phyloP scores from a whole-genome alignment of 1,140 invertebrate genomes.

The Adelges cooleyi region DNA sequence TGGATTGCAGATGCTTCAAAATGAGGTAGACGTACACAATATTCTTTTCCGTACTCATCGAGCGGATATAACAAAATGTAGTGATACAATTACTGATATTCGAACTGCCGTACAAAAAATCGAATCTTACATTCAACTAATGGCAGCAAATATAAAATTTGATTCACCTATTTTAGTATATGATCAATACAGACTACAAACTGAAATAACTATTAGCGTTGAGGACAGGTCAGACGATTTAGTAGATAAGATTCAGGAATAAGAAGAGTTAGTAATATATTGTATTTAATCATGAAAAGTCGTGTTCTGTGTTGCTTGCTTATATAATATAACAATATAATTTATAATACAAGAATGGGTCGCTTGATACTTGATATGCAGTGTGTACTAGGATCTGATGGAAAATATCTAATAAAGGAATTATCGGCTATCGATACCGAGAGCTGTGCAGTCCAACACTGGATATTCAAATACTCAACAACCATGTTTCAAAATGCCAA shows the following conservation, averaged over 20 bases:
- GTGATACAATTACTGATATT: not conserved
- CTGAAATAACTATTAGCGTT: not conserved
- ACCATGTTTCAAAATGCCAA: not conserved
- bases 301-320: no score
- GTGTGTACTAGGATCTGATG: not conserved
- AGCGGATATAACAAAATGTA: not conserved
- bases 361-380: not conserved
- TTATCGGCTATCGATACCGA: not conserved
- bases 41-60: not conserved
- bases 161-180: no score
- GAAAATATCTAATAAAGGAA: not conserved
- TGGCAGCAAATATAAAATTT: no score
- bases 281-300: no score
- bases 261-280: no score
- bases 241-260: not conserved
- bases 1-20: not conserved
- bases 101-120: not conserved
- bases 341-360: no score
- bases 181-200: no score
- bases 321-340: no score
- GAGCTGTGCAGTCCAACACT: not conserved
- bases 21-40: not conserved
- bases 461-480: not conserved
- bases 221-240: not conserved
- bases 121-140: no score